These are phyloP conservation scores for Rhabdornis inornatus DNA, from an alignment of 2,113 vertebrate genomes.

Conservation along the genomic window DNA sequence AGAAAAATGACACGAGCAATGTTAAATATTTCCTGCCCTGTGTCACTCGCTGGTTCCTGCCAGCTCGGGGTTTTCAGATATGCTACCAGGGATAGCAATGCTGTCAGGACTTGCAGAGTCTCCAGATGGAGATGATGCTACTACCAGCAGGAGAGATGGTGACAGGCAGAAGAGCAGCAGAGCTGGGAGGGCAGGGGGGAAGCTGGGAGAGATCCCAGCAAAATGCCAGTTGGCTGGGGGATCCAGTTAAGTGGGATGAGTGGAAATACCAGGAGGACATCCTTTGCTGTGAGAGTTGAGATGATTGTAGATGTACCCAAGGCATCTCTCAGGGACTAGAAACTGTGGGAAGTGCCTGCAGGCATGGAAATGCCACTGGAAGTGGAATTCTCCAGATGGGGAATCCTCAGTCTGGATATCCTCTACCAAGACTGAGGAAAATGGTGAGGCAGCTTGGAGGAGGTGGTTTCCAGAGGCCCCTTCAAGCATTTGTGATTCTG, in stretches of 20 bases:
- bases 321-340: not conserved
- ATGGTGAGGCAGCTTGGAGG: not conserved
- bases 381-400: not conserved
- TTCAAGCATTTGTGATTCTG: not conserved
- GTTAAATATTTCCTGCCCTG: not conserved
- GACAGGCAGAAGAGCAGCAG: constrained; percentile 3
- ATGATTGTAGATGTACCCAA: not conserved
- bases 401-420: not conserved
- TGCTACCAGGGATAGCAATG: not conserved
- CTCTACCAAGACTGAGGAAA: not conserved
- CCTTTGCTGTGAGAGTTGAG: not conserved
- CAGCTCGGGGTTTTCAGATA: not conserved
- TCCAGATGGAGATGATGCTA: constrained; percentile 22
- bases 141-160: not conserved
- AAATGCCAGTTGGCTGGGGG: not conserved
- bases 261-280: not conserved
- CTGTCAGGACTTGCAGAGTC: not conserved
- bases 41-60: not conserved
- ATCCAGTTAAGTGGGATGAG: not conserved
- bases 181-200: not conserved
- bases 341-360: not conserved
- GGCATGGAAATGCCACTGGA: not conserved
- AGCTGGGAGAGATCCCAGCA: not conserved
- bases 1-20: not conserved
- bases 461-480: not conserved